Evolutionary conservation across 92 coral and sea anemone species (phyloP), one percentile per base, ranked within the genome.

Genomic region (Palythoa heliodiscus): DNA sequence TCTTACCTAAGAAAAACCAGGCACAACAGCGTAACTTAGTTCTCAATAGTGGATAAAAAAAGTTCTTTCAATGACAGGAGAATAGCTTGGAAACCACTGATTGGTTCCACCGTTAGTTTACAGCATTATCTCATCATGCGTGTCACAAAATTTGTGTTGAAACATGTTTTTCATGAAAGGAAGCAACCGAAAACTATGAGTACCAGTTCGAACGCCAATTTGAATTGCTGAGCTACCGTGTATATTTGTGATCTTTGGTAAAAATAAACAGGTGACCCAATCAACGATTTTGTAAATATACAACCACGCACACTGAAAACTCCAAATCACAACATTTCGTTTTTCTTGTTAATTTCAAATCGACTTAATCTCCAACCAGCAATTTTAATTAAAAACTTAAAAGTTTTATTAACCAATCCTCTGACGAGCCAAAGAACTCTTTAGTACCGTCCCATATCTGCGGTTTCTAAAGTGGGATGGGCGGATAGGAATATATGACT

Each of bases 181-280:
- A 60, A 23, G 29, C 29, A 61, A 78, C 70, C 71, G 25, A 55
- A 37, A 22, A 61, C 14, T 78, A 29, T 29, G 35, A 17, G 35
- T 60, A 78, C 83, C 83, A 23, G 71, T 37, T 60, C 70, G 2
- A 47, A 8, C 71, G 38, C 54, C 37, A 38, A 35, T 35, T 60
- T 61, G 50, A 47, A 22, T 38, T 39, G 72, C 43, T 55, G n/a
- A 57, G 71, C 38, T 38, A 9, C 83, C 55, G 1, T 29, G 35
- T 29, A 29, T 29, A 1, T 29, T 29, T 29, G 35, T 29, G 1
- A 60, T 78, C n/a, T 78, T 78, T 78, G 71, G 35, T 5, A 78
- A 58, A 61, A 22, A 60, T 78, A 9, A 61, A 7, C 83, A 39
- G 83, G 83, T 78, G 55, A 60, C 71, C 60, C 7, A 38, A 22